These are phyloP conservation scores for Malaclemys terrapin DNA, from an alignment of 2,113 vertebrate genomes.

Conservation along the genomic window DNA sequence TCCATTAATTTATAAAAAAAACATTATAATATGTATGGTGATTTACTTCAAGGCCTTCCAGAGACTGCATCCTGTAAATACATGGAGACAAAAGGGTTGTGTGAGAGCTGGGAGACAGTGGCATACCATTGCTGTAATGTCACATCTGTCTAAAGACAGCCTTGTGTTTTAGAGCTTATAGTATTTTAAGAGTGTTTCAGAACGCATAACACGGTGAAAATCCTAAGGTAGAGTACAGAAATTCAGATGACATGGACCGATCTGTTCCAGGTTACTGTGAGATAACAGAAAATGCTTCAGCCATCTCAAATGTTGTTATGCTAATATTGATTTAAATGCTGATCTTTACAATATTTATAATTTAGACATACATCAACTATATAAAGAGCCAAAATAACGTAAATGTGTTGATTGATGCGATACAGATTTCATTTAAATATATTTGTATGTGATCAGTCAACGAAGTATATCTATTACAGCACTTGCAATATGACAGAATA, in stretches of 20 bases:
- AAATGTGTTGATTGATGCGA: slow-evolving; percentile 57
- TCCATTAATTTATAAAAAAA: not conserved
- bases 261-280: slow-evolving; percentile 36
- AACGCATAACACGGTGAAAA: slow-evolving; percentile 28
- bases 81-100: fast-evolving
- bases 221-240: not conserved
- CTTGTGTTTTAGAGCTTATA: not conserved
- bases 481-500: slow-evolving; percentile 64
- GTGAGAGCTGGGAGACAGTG: not conserved
- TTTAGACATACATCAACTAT: slow-evolving; percentile 53
- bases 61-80: not conserved
- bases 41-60: not conserved
- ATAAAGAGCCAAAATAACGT: slow-evolving; percentile 36
- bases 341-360: slow-evolving; percentile 62
- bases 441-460: slow-evolving; percentile 67
- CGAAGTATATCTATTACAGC: slow-evolving; percentile 60
- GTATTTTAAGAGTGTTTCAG: not conserved
- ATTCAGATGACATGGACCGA: slow-evolving; percentile 41
- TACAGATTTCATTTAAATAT: slow-evolving; percentile 69
- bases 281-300: slow-evolving; percentile 54
- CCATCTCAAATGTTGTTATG: slow-evolving; percentile 38
- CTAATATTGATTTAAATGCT: slow-evolving; percentile 61
- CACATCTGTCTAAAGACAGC: not conserved
- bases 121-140: not conserved
- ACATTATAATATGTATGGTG: not conserved